Evolutionary conservation across 1,140 invertebrate species (phyloP).

Genomic region (Teleopsis dalmanni): DNA sequence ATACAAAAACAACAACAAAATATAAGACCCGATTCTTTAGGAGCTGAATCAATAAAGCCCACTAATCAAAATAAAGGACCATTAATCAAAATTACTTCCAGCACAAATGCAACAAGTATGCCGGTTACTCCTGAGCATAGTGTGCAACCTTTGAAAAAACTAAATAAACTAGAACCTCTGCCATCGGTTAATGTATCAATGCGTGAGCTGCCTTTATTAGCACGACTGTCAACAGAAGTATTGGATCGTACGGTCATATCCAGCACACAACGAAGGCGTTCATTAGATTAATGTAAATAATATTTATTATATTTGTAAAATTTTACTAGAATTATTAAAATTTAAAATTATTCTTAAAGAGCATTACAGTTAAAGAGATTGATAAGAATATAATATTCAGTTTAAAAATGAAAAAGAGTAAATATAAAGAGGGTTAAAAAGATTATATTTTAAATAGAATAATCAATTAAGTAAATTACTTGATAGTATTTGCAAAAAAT

Average conservation of each 20-base stretch:
- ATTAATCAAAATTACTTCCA: constrained; percentile 18
- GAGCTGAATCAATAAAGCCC: constrained; percentile 23
- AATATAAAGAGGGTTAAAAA: too few relatives aligned
- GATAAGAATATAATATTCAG: too few relatives aligned
- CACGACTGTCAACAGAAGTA: constrained; percentile 35
- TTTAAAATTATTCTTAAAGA: too few relatives aligned
- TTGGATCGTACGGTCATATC: constrained; percentile 27
- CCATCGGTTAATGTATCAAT: constrained; percentile 41
- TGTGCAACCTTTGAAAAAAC: constrained; percentile 28
- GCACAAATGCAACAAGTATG: constrained; percentile 19
- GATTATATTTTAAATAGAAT: too few relatives aligned
- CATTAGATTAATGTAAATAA: constrained; percentile 31
- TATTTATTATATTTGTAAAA: too few relatives aligned
- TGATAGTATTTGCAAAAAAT: too few relatives aligned
- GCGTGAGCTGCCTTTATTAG: constrained; percentile 37
- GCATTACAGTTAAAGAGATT: too few relatives aligned
- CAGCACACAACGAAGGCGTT: constrained; percentile 28
- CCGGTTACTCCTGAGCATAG: constrained; percentile 35
- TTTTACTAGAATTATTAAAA: too few relatives aligned
- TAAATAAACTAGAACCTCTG: constrained; percentile 36
- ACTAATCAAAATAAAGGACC: too few relatives aligned
- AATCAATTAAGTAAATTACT: too few relatives aligned
- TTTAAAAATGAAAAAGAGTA: too few relatives aligned
- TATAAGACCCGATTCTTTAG: constrained; percentile 29
- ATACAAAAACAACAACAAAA: constrained; percentile 15